Evolutionary conservation across 2,888 invertebrate species (phyloP).

Genomic region (Synanthedon tipuliformis): DNA sequence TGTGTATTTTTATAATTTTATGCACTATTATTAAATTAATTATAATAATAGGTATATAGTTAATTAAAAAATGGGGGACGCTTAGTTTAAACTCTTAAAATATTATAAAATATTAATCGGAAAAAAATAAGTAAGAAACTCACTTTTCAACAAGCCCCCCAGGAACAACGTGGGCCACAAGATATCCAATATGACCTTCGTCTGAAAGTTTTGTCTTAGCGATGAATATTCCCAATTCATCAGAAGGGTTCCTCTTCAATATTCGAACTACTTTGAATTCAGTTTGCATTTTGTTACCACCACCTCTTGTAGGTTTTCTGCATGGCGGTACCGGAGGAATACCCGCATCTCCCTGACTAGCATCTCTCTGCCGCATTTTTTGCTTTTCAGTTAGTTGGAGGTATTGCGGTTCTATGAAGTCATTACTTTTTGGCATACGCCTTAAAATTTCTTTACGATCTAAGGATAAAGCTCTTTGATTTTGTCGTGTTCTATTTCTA

Average conservation of each 20-base stretch:
- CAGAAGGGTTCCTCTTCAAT: slow-evolving; percentile 63
- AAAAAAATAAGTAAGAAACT: slow-evolving; percentile 17
- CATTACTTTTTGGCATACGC: slow-evolving; percentile 55
- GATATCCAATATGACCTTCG: slow-evolving; percentile 73
- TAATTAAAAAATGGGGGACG: too few relatives aligned
- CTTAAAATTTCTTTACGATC: slow-evolving; percentile 67
- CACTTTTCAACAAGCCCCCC: slow-evolving; percentile 77
- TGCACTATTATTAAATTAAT: too few relatives aligned
- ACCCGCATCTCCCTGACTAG: slow-evolving; percentile 43
- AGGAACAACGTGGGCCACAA: slow-evolving; percentile 78
- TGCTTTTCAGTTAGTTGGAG: slow-evolving; percentile 63
- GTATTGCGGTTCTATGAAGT: slow-evolving; percentile 52
- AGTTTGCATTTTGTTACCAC: slow-evolving; percentile 33
- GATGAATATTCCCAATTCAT: slow-evolving; percentile 79
- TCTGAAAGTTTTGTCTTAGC: slow-evolving; percentile 74
- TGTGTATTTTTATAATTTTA: too few relatives aligned
- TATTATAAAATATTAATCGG: too few relatives aligned
- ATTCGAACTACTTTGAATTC: slow-evolving; percentile 69
- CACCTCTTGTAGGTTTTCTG: slow-evolving; percentile 38
- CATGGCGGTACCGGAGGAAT: slow-evolving; percentile 65
- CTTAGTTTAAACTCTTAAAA: too few relatives aligned
- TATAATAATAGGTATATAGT: too few relatives aligned
- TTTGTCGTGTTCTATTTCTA: slow-evolving; percentile 43
- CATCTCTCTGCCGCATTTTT: slow-evolving; percentile 58
- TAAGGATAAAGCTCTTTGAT: slow-evolving; percentile 66